Conservation (phyloP, 1,140 invertebrate genomes). For the Bactericera cockerelli region DNA sequence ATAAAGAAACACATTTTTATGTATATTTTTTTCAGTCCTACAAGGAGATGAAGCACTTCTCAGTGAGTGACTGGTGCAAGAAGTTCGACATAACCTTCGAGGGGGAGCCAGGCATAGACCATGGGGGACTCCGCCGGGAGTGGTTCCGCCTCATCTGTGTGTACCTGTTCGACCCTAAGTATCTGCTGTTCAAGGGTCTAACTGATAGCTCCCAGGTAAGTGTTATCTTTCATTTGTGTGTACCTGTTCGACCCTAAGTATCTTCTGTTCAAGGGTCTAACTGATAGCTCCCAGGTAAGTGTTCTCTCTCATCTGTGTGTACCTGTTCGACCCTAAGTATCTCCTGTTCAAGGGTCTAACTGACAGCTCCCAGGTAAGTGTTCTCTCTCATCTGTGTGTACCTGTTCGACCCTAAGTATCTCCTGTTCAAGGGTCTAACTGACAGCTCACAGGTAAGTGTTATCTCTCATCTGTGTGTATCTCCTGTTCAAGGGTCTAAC, state of each 20-base stretch:
- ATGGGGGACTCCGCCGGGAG: slow-evolving; percentile 80
- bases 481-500: too few relatives aligned
- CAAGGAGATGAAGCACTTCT: slow-evolving; percentile 67
- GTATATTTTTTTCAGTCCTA: slow-evolving; percentile 49
- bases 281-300: too few relatives aligned
- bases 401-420: too few relatives aligned
- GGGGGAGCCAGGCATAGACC: slow-evolving; percentile 85
- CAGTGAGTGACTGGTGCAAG: slow-evolving; percentile 74
- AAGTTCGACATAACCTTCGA: slow-evolving; percentile 85
- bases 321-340: slow-evolving; percentile 73
- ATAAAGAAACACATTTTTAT: too few relatives aligned
- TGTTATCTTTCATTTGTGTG: slow-evolving; percentile 71
- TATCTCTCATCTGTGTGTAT: too few relatives aligned
- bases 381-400: too few relatives aligned
- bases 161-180: slow-evolving; percentile 66
- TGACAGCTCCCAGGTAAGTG: slow-evolving; percentile 47
- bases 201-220: too few relatives aligned
- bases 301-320: too few relatives aligned
- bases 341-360: slow-evolving; percentile 71
- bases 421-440: slow-evolving; percentile 71
- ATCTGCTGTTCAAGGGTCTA: too few relatives aligned
- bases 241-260: too few relatives aligned
- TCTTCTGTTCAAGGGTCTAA: too few relatives aligned
- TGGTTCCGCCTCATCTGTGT: slow-evolving; percentile 86
- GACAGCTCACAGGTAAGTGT: slow-evolving; percentile 50